Evolutionary conservation across 1,140 invertebrate species (phyloP).

Genomic region (Platyura marginata): DNA sequence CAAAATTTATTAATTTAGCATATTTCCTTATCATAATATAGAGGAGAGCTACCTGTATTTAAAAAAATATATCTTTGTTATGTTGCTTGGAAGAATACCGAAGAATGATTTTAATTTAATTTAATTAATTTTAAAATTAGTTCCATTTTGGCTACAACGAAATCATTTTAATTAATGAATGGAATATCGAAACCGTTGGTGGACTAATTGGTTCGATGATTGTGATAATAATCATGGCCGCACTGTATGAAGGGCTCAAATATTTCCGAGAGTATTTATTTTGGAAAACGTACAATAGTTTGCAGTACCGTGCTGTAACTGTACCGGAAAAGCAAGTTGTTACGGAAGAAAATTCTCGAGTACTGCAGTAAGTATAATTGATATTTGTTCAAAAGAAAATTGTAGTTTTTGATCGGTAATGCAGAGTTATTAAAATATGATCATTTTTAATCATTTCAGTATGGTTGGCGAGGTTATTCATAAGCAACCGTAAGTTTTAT

Average conservation of each 20-base stretch:
- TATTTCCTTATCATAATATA: too few relatives aligned
- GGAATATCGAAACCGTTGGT: constrained; percentile 50
- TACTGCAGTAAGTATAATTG: constrained; percentile 44
- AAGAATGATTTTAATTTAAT: too few relatives aligned
- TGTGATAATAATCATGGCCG: constrained; percentile 66
- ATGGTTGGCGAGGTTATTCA: constrained; percentile 50
- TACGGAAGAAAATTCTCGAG: constrained; percentile 41
- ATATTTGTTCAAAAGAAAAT: constrained; percentile 23
- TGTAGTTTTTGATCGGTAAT: background rate
- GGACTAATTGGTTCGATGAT: constrained; percentile 68
- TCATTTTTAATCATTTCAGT: constrained; percentile 19
- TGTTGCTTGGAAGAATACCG: too few relatives aligned
- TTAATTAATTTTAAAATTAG: too few relatives aligned
- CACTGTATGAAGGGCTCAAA: constrained; percentile 81
- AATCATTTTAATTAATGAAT: constrained; percentile 57
- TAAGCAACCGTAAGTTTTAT: constrained; percentile 48
- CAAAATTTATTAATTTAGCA: too few relatives aligned
- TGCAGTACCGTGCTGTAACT: constrained; percentile 48
- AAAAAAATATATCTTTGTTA: too few relatives aligned
- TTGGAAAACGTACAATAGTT: constrained; percentile 59
- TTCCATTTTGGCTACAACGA: constrained; percentile 63
- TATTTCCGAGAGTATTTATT: constrained; percentile 72
- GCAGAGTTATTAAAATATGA: background rate
- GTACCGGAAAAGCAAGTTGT: constrained; percentile 47
- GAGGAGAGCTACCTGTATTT: too few relatives aligned